Conservation (phyloP, 1,140 invertebrate genomes). For the Euglossa dilemma region DNA sequence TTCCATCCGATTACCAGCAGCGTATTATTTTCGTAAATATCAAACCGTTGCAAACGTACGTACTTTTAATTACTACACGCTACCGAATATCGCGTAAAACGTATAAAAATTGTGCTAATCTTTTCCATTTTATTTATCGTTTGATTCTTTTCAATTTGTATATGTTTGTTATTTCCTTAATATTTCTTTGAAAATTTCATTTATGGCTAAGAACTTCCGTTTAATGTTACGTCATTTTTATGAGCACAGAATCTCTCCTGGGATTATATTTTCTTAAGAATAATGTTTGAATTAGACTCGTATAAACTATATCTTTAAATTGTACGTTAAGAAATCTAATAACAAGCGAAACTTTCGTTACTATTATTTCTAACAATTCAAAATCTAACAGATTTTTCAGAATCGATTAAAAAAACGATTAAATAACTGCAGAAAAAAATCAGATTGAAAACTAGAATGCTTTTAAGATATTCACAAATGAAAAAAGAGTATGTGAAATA, state of each 20-base stretch:
- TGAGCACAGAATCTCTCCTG: neutral
- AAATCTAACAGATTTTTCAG: neutral
- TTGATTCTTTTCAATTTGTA: no score
- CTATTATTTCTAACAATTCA: neutral
- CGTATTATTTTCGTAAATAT: neutral
- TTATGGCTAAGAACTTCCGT: neutral
- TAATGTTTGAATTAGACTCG: neutral
- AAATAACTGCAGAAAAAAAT: no score
- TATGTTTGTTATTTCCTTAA: neutral
- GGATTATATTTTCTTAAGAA: neutral
- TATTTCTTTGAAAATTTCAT: neutral
- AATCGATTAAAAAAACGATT: no score
- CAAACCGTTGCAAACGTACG: neutral
- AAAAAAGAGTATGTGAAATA: neutral
- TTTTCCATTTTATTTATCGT: no score
- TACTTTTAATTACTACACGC: conserved; percentile 14
- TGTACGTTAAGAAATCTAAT: neutral
- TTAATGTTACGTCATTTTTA: neutral
- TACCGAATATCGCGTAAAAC: neutral
- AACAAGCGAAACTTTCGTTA: neutral
- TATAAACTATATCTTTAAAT: neutral
- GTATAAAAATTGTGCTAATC: neutral
- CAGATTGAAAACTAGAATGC: no score
- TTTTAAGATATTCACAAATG: neutral
- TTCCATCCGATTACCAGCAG: neutral